Percentiles rank a stretch among this genome's conserved stretches.
Evolutionary conservation across 2,113 vertebrate species (phyloP).

Genomic region (Limnothrissa miodon): DNA sequence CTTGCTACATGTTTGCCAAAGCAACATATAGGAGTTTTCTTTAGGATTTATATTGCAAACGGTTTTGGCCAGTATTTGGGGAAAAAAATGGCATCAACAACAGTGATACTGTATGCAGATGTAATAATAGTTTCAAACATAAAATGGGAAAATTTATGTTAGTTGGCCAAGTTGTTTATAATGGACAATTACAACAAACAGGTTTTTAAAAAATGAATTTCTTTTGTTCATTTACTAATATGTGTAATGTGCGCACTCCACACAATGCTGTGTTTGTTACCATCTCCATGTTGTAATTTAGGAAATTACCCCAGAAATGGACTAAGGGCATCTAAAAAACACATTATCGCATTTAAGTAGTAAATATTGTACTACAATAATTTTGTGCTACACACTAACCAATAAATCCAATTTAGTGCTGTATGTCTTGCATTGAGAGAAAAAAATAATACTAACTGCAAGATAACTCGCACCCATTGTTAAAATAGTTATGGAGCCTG

Average conservation of each 20-base stretch:
- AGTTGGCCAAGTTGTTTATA: background rate
- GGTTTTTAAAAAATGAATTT: background rate
- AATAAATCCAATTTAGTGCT: constrained; percentile 45
- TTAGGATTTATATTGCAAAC: background rate
- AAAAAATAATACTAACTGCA: constrained; percentile 35
- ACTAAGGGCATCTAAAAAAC: constrained; percentile 30
- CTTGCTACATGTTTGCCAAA: background rate
- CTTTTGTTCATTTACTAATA: background rate
- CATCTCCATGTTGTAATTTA: constrained; percentile 38
- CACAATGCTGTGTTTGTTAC: constrained; percentile 14
- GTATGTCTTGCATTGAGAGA: constrained; percentile 13
- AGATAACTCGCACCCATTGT: constrained; percentile 31
- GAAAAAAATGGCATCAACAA: background rate
- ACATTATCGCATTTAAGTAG: constrained; percentile 27
- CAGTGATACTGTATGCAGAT: background rate
- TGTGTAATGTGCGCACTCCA: background rate
- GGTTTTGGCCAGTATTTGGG: background rate
- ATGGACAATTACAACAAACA: background rate
- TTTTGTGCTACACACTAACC: constrained; percentile 35
- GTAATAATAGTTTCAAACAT: background rate
- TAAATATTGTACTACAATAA: background rate
- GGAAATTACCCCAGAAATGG: constrained; percentile 30
- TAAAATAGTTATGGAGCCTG: background rate
- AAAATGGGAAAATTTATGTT: background rate
- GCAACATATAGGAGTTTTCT: background rate